Evolutionary conservation across 2,888 invertebrate genomes (phyloP).

Genomic region (Mactromeris polynyma): DNA sequence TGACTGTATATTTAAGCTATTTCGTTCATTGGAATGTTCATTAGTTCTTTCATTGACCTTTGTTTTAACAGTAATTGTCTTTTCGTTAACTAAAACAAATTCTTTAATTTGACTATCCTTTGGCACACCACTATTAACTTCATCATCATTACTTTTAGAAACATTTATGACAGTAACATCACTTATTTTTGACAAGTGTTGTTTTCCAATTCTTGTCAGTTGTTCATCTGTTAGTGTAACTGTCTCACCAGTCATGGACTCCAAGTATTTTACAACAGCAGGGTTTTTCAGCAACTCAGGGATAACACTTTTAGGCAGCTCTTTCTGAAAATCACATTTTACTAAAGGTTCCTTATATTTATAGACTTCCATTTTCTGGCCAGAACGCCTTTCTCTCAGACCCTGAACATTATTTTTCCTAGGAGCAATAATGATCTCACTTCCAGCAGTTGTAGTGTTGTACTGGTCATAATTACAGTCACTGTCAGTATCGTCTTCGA

Average conservation of each 20-base stretch:
- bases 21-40: neutral
- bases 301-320: constrained; percentile 31
- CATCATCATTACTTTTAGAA: constrained; percentile 16
- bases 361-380: constrained; percentile 42
- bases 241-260: constrained; percentile 29
- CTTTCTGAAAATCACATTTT: constrained; percentile 22
- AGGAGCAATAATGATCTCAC: neutral
- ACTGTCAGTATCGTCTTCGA: constrained; percentile 12
- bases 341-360: constrained; percentile 38
- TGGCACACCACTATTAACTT: neutral
- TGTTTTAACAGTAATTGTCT: neutral
- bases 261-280: constrained; percentile 41
- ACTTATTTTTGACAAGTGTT: neutral
- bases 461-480: neutral
- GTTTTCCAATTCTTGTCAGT: neutral
- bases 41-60: neutral
- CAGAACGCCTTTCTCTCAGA: neutral
- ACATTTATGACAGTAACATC: neutral
- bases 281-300: constrained; percentile 33
- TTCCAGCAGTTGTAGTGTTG: neutral
- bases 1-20: neutral
- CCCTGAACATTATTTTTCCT: neutral
- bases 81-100: neutral
- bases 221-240: neutral
- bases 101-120: constrained; percentile 9